These are phyloP conservation scores for Chirona hameri DNA, from an alignment of 2,888 invertebrate species.

Conservation along the genomic window DNA sequence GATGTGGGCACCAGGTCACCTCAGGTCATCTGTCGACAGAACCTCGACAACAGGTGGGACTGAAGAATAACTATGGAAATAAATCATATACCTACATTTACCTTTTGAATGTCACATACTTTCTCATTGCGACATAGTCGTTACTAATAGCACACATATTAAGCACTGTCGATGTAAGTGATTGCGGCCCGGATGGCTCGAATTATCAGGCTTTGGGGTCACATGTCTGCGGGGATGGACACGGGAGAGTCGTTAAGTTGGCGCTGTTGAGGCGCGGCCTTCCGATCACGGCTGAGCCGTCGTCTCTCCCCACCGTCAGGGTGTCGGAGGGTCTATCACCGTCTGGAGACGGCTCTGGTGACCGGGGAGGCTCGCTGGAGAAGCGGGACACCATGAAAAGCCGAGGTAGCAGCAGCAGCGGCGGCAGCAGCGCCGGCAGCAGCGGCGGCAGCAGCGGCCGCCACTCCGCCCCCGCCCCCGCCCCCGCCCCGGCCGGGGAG, in stretches of 20 bases:
- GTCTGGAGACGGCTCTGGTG: background rate
- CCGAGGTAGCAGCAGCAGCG: slow-evolving; percentile 4
- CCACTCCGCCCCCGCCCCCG: background rate
- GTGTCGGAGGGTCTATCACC: background rate
- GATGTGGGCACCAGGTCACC: background rate
- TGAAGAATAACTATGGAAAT: no score
- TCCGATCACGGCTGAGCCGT: no score
- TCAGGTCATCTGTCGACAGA: background rate
- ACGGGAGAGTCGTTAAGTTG: no score
- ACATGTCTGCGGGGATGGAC: no score
- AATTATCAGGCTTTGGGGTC: no score
- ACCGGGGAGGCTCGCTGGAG: background rate
- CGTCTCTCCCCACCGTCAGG: background rate
- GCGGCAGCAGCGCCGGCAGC: background rate
- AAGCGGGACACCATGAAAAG: slow-evolving; percentile 23
- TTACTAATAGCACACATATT: no score
- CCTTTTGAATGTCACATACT: no score
- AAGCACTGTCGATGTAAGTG: no score
- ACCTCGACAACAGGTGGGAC: background rate
- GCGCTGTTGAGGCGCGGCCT: no score
- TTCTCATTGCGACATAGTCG: no score
- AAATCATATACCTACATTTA: no score
- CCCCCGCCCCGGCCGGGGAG: background rate
- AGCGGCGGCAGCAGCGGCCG: background rate
- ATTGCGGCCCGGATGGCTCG: no score